Conservation (phyloP, 2,888 invertebrate species). For the Pimpla rufipes region DNA sequence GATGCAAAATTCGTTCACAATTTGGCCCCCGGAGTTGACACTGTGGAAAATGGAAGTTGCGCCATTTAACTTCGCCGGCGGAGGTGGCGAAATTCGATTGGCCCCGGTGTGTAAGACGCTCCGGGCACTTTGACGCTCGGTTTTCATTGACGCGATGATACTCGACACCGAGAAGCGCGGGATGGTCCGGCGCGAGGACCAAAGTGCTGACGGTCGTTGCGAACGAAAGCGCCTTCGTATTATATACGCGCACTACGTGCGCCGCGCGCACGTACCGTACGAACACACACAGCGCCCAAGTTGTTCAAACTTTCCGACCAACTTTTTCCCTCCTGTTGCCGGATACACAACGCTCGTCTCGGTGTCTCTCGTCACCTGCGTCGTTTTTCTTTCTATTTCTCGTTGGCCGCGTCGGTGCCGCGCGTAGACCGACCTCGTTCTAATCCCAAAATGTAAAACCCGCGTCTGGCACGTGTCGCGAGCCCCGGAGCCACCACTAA, state of each 20-base stretch:
- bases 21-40: neutral
- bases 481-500: conserved; percentile 1
- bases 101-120: conserved; percentile 2
- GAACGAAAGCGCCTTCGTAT: conserved; percentile 37
- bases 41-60: neutral
- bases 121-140: conserved; percentile 39
- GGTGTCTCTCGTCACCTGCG: neutral
- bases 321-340: conserved; percentile 43
- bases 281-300: conserved; percentile 21
- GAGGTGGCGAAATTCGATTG: conserved; percentile 18
- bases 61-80: neutral
- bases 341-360: conserved; percentile 41
- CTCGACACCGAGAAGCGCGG: conserved; percentile 14
- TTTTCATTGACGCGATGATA: conserved; percentile 54
- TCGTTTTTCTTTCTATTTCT: neutral
- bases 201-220: conserved; percentile 35
- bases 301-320: conserved; percentile 45
- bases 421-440: conserved; percentile 21
- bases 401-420: neutral
- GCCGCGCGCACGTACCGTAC: neutral
- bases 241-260: conserved; percentile 2
- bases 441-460: conserved; percentile 34
- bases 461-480: conserved; percentile 10
- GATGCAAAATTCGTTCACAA: no score
- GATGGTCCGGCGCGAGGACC: neutral